Evolutionary conservation across 1,140 invertebrate genomes (phyloP).

Genomic region (Drosophila lacteicornis): DNA sequence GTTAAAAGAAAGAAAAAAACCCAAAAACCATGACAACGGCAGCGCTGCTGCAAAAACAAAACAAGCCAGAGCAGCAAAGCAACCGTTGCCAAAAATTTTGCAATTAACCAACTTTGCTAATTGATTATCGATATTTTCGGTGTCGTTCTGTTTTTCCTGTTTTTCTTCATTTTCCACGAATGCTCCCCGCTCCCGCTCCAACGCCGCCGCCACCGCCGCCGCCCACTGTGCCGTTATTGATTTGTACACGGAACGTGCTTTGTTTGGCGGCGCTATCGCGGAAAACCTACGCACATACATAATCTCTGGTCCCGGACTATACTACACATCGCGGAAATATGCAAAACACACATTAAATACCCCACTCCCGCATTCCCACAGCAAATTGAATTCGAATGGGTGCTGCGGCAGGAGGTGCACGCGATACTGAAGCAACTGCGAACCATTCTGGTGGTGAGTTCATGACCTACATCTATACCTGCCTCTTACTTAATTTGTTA

Average conservation of each 20-base stretch:
- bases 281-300: slow-evolving; percentile 35
- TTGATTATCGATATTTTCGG: slow-evolving; percentile 63
- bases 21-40: slow-evolving; percentile 44
- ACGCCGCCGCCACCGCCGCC: slow-evolving; percentile 25
- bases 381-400: slow-evolving; percentile 98
- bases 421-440: slow-evolving; percentile 93
- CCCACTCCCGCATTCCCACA: slow-evolving; percentile 84
- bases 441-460: slow-evolving; percentile 91
- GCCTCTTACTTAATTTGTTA: no score
- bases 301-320: slow-evolving; percentile 49
- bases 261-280: slow-evolving; percentile 59
- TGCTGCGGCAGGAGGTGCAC: slow-evolving; percentile 95
- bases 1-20: slow-evolving; percentile 7
- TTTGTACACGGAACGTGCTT: slow-evolving; percentile 81
- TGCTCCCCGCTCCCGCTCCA: slow-evolving; percentile 21
- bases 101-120: slow-evolving; percentile 47
- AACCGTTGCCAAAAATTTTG: slow-evolving; percentile 16
- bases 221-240: slow-evolving; percentile 64
- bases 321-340: slow-evolving; percentile 57
- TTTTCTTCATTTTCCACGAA: slow-evolving; percentile 31
- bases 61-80: not conserved
- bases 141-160: slow-evolving; percentile 48
- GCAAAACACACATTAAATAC: slow-evolving; percentile 31
- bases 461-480: slow-evolving; percentile 26
- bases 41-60: slow-evolving; percentile 18